Base-by-base conservation (phyloP, 1,140 invertebrate genomes). In the Sminthurinus signatus region DNA sequence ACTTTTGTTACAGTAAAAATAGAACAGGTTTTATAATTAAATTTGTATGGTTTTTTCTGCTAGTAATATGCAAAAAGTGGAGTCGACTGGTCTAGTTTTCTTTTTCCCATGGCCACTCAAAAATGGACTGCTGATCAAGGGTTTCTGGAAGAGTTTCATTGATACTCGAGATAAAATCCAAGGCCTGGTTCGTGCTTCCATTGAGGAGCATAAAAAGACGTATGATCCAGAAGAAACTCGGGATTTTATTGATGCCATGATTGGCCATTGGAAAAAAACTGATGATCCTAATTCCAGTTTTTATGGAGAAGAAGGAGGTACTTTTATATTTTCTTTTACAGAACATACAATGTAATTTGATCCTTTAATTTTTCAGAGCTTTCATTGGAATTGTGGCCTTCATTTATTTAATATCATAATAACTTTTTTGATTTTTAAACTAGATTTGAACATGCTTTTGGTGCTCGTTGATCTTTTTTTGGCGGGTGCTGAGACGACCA, bases 171-270 rank as follows among this genome's bases (percentile, higher is more conserved):
- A 68, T 27, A 19, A 56, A 23, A 63, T 67, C 12, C 70, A 72
- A 48, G 62, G 65, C 10, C 36, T 69, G n/a, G 43, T 66, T 3
- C 46, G 84, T 80, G 76, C 81, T 55, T 80, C 77, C 15, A 86
- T 88, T 31, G 73, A 78, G 1, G 81, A 84, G 23, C 86, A 88
- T 65, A 79, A 82, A 50, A 70, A 73, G 32, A 78, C 74, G 1
- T 80, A 83, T 48, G 73, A 78, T 19, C 55, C 80, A 28, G 75
- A 76, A 28, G 76, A 76, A 31, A 79, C 80, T 29, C 75, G 80
- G 19, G 88, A 92, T 73, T 82, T 91, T 28, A 88, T 93, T 48
- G 88, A 89, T 72, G 81, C 84, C 32, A 91, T 86, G 74, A 77
- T 93, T 2, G 81, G 42, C 83, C 89, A 78, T 86, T 89, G 80